Evolutionary conservation across 2,113 vertebrate genomes (phyloP).

Genomic region (Proterorhinus semilunaris): DNA sequence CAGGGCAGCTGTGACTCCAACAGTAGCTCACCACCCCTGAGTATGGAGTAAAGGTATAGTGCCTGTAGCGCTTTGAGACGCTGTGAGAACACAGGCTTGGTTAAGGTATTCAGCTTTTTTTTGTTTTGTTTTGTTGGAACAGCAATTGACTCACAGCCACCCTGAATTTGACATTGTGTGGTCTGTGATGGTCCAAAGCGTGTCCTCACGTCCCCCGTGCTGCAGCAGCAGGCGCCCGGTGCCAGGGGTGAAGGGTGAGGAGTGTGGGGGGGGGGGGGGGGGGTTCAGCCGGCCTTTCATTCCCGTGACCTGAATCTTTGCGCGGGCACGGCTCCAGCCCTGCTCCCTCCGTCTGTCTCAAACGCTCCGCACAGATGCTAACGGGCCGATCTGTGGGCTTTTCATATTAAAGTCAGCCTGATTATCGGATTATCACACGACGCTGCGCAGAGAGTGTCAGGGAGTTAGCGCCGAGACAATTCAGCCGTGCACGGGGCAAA

Average conservation of each 20-base stretch:
- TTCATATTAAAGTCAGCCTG: neutral
- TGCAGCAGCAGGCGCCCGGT: neutral
- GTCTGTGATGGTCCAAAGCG: no score
- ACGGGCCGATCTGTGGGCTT: neutral
- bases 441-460: neutral
- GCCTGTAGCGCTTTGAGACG: no score
- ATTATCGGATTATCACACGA: conserved; percentile 8
- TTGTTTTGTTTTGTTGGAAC: no score
- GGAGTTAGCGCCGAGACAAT: neutral
- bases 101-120: no score
- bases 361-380: conserved; percentile 1
- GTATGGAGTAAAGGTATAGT: no score
- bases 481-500: neutral
- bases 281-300: conserved; percentile 42
- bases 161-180: no score
- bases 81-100: no score
- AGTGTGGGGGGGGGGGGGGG: neutral
- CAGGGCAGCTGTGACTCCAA: no score
- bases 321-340: conserved; percentile 36
- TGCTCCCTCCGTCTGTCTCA: conserved; percentile 36
- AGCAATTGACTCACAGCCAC: no score
- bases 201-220: neutral
- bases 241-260: neutral
- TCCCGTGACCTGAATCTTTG: conserved; percentile 64
- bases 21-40: no score